Base-by-base conservation (phyloP, 53 echinoderm and acorn worm genomes). In the Holothuria leucospilota region DNA sequence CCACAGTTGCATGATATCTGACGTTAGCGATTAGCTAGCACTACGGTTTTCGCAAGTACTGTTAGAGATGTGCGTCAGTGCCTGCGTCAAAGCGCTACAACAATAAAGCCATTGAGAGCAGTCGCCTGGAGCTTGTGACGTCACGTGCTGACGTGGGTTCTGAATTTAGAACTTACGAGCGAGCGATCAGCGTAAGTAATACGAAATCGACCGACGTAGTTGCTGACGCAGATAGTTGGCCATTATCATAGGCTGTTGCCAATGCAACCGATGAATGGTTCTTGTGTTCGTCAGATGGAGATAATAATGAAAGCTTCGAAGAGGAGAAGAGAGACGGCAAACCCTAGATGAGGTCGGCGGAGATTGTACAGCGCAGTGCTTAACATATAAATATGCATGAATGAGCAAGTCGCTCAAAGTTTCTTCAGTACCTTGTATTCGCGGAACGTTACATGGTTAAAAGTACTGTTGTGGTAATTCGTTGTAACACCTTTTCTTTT, bases 21-120 rank as follows among this genome's bases (percentile, higher is more conserved):
- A 75, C 75, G 75, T 75, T 75, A 75, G 75, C 75, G 75, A 75
- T 75, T 75, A 75, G 75, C 75, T 52, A 52, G 75, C 75, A 75
- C 75, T 75, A 75, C 75, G 39, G 75, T 51, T 75, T 52, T 75
- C 75, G 51, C 75, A 75, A 75, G 75, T 52, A 42, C 42, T 72
- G 72, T 46, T 72, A 23, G 39, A 23, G 39, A 23, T 46, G 72
- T 72, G 42, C 72, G 72, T 72, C 72, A 72, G 72, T 72, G 72
- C 21, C 72, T 72, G 72, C 72, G 72, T 72, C 72, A 72, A 39
- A 41, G 72, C 72, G 42, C 72, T 72, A 39, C 72, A 72, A 72
- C 72, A 72, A 72, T 72, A 72, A 72, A 72, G 72, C 72, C 42
- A 72, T 72, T 46, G 39, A 72, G 72, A 72, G 40, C 42, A 38